Evolutionary conservation across 92 coral and sea anemone genomes (phyloP).

Genomic region (Desmophyllum pertusum): DNA sequence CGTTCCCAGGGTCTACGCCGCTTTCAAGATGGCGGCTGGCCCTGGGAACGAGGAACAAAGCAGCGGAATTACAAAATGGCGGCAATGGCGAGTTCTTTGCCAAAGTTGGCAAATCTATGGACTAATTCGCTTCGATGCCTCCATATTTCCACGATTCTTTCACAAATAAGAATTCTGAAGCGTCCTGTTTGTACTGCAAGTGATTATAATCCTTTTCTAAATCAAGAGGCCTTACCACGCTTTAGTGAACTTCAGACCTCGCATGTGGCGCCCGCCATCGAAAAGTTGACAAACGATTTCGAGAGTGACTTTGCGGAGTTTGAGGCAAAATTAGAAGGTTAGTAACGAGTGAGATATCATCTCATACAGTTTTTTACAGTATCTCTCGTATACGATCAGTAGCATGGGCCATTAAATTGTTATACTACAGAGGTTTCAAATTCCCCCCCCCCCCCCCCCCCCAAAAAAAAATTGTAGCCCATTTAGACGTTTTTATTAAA

Average conservation of each 20-base stretch:
- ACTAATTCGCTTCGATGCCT: conserved; percentile 74
- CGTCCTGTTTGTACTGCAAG: conserved; percentile 74
- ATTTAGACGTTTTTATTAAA: too few relatives aligned
- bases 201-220: conserved; percentile 78
- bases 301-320: conserved; percentile 62
- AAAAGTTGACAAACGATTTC: conserved; percentile 53
- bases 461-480: too few relatives aligned
- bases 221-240: conserved; percentile 73
- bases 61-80: conserved; percentile 74
- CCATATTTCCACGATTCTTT: conserved; percentile 76
- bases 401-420: too few relatives aligned
- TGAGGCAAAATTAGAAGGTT: conserved; percentile 65
- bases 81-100: conserved; percentile 38
- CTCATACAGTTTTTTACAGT: neutral
- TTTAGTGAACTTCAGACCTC: conserved; percentile 55
- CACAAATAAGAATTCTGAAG: conserved; percentile 63
- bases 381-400: too few relatives aligned
- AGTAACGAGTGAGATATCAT: neutral
- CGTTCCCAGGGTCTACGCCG: too few relatives aligned
- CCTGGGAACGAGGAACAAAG: too few relatives aligned
- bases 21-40: too few relatives aligned
- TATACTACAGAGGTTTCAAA: too few relatives aligned
- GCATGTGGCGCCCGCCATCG: conserved; percentile 71
- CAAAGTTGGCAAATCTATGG: conserved; percentile 59
- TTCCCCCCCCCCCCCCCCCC: too few relatives aligned